Evolutionary conservation across 2,113 vertebrate species (phyloP), one percentile per base, ranked within the genome.

Genomic region (Bagarius yarrelli): DNA sequence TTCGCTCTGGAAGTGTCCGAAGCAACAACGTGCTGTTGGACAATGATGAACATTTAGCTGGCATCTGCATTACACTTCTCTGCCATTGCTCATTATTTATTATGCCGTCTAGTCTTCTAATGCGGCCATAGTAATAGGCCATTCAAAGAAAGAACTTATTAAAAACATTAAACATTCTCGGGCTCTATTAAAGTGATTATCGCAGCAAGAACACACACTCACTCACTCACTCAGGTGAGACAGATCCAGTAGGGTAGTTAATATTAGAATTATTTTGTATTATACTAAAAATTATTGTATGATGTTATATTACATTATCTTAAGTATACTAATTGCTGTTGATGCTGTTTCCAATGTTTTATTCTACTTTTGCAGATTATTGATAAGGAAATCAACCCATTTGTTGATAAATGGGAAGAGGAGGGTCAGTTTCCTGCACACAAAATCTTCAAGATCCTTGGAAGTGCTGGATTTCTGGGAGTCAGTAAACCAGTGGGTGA

Each of bases 361-460:
- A 86, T 30, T 86, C 64, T 87, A 32, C 27, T 83, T n/a, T 70
- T 88, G 2, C 85, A 95, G 94, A 92, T 95, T 72, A 95, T 95
- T 15, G 92, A 95, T 81, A 91, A 94, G 83, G 94, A 96, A 76
- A 96, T 96, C 83, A 95, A 95, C 86, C 93, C 92, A 1, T 89
- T 93, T 82, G 93, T 95, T 76, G 92, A 96, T 78, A 89, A 95
- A 86, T 95, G 94, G 93, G 93, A 96, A 88, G 91, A 93, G 82
- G 93, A 94, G 72, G 91, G 92, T 25, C 87, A 77, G 19, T 96
- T 97, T 88, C 94, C 94, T 83, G 94, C 92, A 44, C 93, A 95
- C 80, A 91, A 89, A 88, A 47, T 95, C n/a, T 95, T 96, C 91
- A 95, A 95, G 91, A 91, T 88, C 76, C 86, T 96, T 30, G 95